phyloP scores from a whole-genome alignment of 2,797 vertebrate genomes.

The Decapterus maruadsi region DNA sequence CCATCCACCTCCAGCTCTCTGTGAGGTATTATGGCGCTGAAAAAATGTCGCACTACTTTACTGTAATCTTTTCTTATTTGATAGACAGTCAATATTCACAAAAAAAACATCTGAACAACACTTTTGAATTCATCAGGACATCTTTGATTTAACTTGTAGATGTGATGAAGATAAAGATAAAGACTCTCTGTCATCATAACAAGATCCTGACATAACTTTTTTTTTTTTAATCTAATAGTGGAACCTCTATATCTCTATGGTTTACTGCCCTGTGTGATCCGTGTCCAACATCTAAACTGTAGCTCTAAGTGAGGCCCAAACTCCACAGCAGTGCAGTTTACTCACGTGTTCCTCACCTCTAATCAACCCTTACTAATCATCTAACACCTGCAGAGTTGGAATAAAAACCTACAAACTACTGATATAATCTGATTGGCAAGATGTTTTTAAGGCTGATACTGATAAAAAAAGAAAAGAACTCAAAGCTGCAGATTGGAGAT shows the following conservation, averaged over 20 bases:
- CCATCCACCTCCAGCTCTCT: too few species aligned
- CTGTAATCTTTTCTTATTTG: neutral
- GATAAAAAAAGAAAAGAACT: constrained; percentile 9
- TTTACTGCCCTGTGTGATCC: constrained; percentile 10
- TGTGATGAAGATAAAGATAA: too few species aligned
- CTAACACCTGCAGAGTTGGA: constrained; percentile 34
- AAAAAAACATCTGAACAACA: neutral
- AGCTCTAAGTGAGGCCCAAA: constrained; percentile 19
- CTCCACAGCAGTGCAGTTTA: constrained; percentile 22
- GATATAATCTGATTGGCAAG: constrained; percentile 58
- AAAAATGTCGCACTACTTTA: too few species aligned
- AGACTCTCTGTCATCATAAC: constrained; percentile 46
- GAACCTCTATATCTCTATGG: neutral
- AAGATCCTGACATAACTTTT: constrained; percentile 4
- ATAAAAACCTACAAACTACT: constrained; percentile 41
- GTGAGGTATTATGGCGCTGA: too few species aligned
- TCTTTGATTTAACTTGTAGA: neutral
- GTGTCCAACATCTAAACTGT: neutral
- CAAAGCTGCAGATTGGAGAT: constrained; percentile 41
- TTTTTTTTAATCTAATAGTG: neutral
- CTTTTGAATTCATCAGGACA: neutral
- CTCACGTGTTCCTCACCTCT: constrained; percentile 20
- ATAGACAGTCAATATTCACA: neutral
- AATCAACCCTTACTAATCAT: constrained; percentile 1
- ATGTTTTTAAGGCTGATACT: constrained; percentile 55